A percentile compares a stretch with the other conserved stretches of the same genome.
These are phyloP conservation scores for Lethrus apterus DNA, from an alignment of 1,140 invertebrate genomes.

Conservation along the genomic window DNA sequence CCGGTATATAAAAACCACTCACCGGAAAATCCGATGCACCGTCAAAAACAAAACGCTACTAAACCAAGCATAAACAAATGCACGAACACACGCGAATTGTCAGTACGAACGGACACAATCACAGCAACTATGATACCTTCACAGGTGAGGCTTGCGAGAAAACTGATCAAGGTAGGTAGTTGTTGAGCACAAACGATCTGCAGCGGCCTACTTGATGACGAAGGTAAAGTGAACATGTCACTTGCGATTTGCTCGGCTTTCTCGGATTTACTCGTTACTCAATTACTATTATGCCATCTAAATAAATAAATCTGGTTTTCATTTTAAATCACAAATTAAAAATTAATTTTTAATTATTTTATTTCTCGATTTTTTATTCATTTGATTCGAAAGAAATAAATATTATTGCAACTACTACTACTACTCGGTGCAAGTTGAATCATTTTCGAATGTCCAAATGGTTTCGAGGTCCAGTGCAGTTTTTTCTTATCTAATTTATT, in stretches of 20 bases:
- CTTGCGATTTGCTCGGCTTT: conserved; percentile 15
- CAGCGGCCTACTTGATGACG: conserved; percentile 16
- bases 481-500: too few species aligned
- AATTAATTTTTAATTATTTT: too few species aligned
- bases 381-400: too few species aligned
- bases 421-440: too few species aligned
- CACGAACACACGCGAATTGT: conserved; percentile 10
- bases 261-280: conserved; percentile 14
- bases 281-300: too few species aligned
- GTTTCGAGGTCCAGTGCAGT: too few species aligned
- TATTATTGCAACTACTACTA: too few species aligned
- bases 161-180: conserved; percentile 16
- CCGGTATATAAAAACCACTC: neutral
- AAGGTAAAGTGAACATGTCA: conserved; percentile 16
- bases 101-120: too few species aligned
- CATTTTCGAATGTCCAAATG: too few species aligned
- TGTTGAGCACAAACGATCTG: conserved; percentile 14
- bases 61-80: conserved; percentile 1
- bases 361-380: too few species aligned
- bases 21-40: conserved; percentile 11
- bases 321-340: too few species aligned
- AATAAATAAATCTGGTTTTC: too few species aligned
- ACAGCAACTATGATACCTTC: conserved; percentile 10
- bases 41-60: conserved; percentile 7
- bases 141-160: conserved; percentile 14